Conservation (phyloP, 2,888 invertebrate species). For the Sinelater perroti region DNA sequence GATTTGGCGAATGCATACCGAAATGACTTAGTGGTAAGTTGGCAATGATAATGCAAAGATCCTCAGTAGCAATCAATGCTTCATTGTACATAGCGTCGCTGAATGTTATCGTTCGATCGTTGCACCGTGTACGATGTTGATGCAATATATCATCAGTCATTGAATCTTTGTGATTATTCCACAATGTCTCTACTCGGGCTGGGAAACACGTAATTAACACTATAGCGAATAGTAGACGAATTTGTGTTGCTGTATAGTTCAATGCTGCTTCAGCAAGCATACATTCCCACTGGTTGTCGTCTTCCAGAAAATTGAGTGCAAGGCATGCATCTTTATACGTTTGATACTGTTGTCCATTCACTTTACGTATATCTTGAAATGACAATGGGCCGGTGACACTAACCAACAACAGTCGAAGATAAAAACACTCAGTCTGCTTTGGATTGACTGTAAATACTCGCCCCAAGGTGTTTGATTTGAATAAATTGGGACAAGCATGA, state of each 20-base stretch:
- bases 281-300: slow-evolving; percentile 43
- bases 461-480: slow-evolving; percentile 43
- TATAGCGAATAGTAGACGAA: slow-evolving; percentile 11
- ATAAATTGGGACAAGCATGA: slow-evolving; percentile 37
- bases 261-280: slow-evolving; percentile 39
- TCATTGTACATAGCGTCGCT: neutral
- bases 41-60: neutral
- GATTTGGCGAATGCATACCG: slow-evolving; percentile 2
- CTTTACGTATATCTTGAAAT: slow-evolving; percentile 18
- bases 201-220: slow-evolving; percentile 7
- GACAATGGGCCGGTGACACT: slow-evolving; percentile 34
- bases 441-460: slow-evolving; percentile 50
- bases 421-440: slow-evolving; percentile 49
- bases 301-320: slow-evolving; percentile 38
- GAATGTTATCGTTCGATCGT: neutral
- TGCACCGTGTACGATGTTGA: neutral
- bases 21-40: neutral
- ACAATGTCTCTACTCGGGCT: neutral
- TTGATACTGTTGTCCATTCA: slow-evolving; percentile 24
- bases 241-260: neutral
- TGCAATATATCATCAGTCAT: slow-evolving; percentile 22
- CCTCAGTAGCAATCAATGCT: neutral
- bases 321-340: slow-evolving; percentile 31
- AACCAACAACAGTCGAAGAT: slow-evolving; percentile 49
- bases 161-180: neutral